Evolutionary conservation across 2,797 vertebrate genomes (phyloP).

Genomic region (Sebastes oblongus): DNA sequence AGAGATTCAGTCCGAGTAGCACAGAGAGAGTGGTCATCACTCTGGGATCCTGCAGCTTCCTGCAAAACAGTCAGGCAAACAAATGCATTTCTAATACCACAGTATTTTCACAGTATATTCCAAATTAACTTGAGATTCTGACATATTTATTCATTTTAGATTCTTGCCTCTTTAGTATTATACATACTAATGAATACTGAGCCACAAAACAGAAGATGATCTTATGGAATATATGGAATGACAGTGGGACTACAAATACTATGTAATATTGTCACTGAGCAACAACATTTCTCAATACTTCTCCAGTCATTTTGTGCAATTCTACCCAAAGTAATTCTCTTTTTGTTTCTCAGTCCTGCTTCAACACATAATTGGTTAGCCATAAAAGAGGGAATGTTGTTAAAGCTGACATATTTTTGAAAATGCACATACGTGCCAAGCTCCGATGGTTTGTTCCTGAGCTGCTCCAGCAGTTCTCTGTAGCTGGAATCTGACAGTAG

Average conservation of each 20-base stretch:
- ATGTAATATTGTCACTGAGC: not conserved
- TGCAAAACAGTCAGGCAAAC: slow-evolving; percentile 42
- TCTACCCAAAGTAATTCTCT: not conserved
- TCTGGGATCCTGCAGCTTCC: slow-evolving; percentile 91
- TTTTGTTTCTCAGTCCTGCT: not conserved
- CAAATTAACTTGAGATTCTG: not conserved
- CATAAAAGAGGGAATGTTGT: not conserved
- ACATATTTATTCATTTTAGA: not conserved
- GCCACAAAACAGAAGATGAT: not conserved
- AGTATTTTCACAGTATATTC: not conserved
- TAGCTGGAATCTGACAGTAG: slow-evolving; percentile 90
- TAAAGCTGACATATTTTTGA: not conserved
- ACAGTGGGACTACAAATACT: not conserved
- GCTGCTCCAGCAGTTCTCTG: slow-evolving; percentile 89
- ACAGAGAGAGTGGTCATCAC: slow-evolving; percentile 96
- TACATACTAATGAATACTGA: not conserved
- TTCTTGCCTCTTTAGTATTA: not conserved
- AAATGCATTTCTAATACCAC: not conserved
- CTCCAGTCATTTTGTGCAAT: not conserved
- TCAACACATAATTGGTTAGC: too few species aligned
- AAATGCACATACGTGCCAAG: slow-evolving; percentile 88
- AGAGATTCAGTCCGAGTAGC: slow-evolving; percentile 90
- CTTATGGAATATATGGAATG: not conserved
- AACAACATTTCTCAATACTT: not conserved
- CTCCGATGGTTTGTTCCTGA: slow-evolving; percentile 87